Conservation (phyloP, 2,113 vertebrate genomes). For the Panthera tigris region DNA sequence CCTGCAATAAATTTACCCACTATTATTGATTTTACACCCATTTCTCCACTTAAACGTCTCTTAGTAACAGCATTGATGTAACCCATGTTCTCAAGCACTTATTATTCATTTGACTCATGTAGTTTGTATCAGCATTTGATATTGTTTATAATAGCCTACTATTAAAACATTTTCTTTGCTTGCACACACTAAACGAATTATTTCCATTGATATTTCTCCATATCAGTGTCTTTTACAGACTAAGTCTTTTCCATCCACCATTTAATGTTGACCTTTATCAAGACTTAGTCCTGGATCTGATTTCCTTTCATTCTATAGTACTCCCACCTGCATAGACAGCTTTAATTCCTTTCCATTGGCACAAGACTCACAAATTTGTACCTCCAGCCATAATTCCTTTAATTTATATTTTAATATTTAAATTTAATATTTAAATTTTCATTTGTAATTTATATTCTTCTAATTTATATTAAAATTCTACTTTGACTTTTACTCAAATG, state of each 20-base stretch:
- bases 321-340: fast-evolving
- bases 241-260: no score
- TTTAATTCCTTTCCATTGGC: neutral
- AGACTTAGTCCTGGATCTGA: neutral
- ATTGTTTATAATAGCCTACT: neutral
- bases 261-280: neutral
- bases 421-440: no score
- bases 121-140: neutral
- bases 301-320: neutral
- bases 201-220: neutral
- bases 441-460: no score
- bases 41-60: neutral
- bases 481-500: neutral
- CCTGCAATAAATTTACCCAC: neutral
- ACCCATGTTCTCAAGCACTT: neutral
- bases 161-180: neutral
- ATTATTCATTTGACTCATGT: neutral
- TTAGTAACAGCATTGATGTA: neutral
- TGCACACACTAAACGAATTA: neutral
- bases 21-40: neutral
- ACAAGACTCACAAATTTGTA: neutral
- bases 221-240: neutral
- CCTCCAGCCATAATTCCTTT: neutral
- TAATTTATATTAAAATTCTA: neutral
- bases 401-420: neutral